phyloP scores from a whole-genome alignment of 2,888 invertebrate genomes.

The Eumacrocentrus americanus region DNA sequence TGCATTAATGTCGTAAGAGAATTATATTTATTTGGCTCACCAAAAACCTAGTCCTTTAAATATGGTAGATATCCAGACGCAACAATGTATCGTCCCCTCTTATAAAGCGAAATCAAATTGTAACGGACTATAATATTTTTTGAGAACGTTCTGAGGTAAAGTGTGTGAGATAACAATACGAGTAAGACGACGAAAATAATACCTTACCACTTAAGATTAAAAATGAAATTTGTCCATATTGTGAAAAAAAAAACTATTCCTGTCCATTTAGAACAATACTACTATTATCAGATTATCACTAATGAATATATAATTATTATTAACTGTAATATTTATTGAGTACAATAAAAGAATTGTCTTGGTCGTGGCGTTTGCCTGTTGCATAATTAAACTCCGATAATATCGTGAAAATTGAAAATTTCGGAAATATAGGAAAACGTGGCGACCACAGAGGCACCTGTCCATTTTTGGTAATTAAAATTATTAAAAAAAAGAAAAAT shows the following conservation, averaged over 20 bases:
- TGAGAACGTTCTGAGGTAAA: slow-evolving; percentile 27
- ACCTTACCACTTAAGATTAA: slow-evolving; percentile 40
- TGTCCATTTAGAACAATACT: slow-evolving; percentile 60
- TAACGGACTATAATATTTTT: slow-evolving; percentile 39
- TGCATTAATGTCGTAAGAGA: slow-evolving; percentile 3
- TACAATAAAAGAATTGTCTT: slow-evolving; percentile 43
- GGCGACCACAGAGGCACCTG: slow-evolving; percentile 42
- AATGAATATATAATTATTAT: slow-evolving; percentile 48
- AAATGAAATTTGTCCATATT: slow-evolving; percentile 45
- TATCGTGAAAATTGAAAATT: slow-evolving; percentile 4
- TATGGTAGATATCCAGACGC: slow-evolving; percentile 17
- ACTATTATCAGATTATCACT: slow-evolving; percentile 48
- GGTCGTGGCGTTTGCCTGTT: slow-evolving; percentile 40
- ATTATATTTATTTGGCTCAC: slow-evolving; percentile 36
- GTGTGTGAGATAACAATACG: slow-evolving; percentile 22
- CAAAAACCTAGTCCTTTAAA: slow-evolving; percentile 38
- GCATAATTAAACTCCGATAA: neutral
- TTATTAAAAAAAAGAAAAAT: slow-evolving; percentile 21
- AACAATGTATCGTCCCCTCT: slow-evolving; percentile 20
- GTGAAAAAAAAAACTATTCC: slow-evolving; percentile 48
- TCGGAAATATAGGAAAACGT: slow-evolving; percentile 37
- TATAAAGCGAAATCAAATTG: slow-evolving; percentile 36
- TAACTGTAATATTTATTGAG: slow-evolving; percentile 55
- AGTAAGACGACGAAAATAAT: slow-evolving; percentile 24
- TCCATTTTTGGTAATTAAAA: slow-evolving; percentile 46